Percentiles rank a stretch among this genome's conserved stretches.
These are phyloP conservation scores for Elaeidobius kamerunicus DNA, from an alignment of 2,888 invertebrate species.

Conservation along the genomic window DNA sequence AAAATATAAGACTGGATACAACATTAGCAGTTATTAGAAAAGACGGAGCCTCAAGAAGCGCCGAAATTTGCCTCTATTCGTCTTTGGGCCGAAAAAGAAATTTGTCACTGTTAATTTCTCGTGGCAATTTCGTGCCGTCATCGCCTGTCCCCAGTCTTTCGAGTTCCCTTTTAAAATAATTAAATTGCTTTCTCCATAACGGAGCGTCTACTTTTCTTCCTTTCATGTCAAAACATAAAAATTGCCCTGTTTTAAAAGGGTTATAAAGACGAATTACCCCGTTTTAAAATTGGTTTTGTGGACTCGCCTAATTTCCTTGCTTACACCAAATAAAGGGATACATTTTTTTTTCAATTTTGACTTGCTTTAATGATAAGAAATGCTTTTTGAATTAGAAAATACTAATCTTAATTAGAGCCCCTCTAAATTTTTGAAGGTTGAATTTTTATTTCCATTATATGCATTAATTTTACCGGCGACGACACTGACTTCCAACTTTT, in stretches of 20 bases:
- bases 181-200: constrained; percentile 32
- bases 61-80: constrained; percentile 28
- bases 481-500: no score
- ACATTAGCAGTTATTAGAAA: constrained; percentile 28
- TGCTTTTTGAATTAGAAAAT: no score
- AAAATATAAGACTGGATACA: constrained; percentile 7
- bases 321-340: no score
- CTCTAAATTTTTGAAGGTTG: no score
- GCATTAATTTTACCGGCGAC: no score
- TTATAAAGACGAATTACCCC: constrained; percentile 24
- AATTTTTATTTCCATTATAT: no score
- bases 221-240: constrained; percentile 29
- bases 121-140: constrained; percentile 29
- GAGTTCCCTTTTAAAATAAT: constrained; percentile 31
- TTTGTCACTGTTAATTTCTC: constrained; percentile 32
- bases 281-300: constrained; percentile 26
- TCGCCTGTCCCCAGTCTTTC: constrained; percentile 28
- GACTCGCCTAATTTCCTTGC: constrained; percentile 20
- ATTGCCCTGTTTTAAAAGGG: constrained; percentile 25
- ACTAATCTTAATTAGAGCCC: no score
- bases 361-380: no score
- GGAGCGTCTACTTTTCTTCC: constrained; percentile 26
- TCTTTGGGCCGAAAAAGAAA: constrained; percentile 27
- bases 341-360: no score
- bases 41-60: constrained; percentile 20